Conservation (phyloP, 2,888 invertebrate species). For the Sarcophaga caerulescens region DNA sequence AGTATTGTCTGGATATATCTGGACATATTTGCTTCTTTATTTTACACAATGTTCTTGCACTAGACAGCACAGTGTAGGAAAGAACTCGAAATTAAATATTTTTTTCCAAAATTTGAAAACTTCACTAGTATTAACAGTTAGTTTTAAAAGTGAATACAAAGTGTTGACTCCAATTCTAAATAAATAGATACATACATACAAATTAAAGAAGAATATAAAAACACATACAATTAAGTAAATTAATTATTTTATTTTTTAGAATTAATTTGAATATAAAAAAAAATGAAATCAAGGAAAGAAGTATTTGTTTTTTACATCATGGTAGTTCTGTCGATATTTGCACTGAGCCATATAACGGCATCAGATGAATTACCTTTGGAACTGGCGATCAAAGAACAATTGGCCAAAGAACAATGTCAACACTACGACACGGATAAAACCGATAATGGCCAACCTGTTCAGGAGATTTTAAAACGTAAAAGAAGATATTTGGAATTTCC, state of each 20-base stretch:
- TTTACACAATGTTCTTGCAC: not conserved
- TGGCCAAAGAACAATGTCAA: conserved; percentile 25
- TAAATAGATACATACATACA: not conserved
- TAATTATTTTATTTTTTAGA: too few species aligned
- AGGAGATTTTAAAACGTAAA: conserved; percentile 70
- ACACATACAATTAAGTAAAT: too few species aligned
- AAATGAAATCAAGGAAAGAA: conserved; percentile 34
- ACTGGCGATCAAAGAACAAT: conserved; percentile 39
- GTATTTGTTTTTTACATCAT: not conserved
- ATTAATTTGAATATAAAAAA: not conserved
- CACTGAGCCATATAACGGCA: not conserved
- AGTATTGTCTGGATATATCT: not conserved
- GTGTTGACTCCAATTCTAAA: conserved; percentile 33
- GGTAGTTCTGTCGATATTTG: not conserved
- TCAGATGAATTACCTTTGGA: conserved; percentile 14
- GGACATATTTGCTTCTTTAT: not conserved
- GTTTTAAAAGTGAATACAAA: conserved; percentile 36
- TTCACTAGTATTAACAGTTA: conserved; percentile 25
- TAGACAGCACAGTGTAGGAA: conserved; percentile 1
- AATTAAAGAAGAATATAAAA: not conserved
- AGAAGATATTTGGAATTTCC: conserved; percentile 82
- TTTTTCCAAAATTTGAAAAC: conserved; percentile 19
- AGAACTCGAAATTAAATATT: not conserved
- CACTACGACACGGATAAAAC: not conserved
- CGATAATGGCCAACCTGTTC: not conserved